Percentiles rank a stretch among this genome's conserved stretches.
phyloP scores from a whole-genome alignment of 1,140 invertebrate genomes.

The Pogonognathellus flavescens region DNA sequence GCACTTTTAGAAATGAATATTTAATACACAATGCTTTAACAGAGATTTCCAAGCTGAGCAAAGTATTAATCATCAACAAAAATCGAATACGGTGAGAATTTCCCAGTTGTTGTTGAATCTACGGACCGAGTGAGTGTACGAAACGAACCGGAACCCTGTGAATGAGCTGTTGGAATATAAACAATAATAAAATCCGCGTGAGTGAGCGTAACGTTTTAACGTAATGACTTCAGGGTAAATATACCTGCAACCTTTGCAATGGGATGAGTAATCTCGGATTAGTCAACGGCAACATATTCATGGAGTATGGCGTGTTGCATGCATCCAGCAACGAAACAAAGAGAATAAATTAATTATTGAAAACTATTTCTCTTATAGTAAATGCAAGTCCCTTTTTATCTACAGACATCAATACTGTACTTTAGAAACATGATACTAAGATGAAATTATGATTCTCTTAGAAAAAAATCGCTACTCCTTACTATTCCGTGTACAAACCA shows the following conservation, averaged over 20 bases:
- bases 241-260: background rate
- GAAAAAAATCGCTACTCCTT: too few species aligned
- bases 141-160: slow-evolving; percentile 28
- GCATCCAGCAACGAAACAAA: too few species aligned
- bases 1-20: too few species aligned
- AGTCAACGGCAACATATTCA: slow-evolving; percentile 16
- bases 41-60: background rate
- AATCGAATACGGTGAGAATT: slow-evolving; percentile 42
- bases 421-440: too few species aligned
- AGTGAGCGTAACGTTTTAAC: background rate
- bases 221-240: background rate
- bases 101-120: slow-evolving; percentile 14
- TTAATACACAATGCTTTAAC: background rate
- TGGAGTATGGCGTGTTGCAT: too few species aligned
- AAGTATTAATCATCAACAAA: slow-evolving; percentile 21
- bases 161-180: background rate
- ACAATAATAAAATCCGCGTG: background rate
- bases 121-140: background rate
- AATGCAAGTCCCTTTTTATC: too few species aligned
- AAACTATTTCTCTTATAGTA: too few species aligned
- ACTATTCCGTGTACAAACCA: too few species aligned
- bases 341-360: too few species aligned
- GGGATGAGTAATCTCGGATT: slow-evolving; percentile 20
- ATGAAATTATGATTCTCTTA: too few species aligned
- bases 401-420: too few species aligned